phyloP scores from a whole-genome alignment of 2,113 vertebrate species.

The Fulica atra region DNA sequence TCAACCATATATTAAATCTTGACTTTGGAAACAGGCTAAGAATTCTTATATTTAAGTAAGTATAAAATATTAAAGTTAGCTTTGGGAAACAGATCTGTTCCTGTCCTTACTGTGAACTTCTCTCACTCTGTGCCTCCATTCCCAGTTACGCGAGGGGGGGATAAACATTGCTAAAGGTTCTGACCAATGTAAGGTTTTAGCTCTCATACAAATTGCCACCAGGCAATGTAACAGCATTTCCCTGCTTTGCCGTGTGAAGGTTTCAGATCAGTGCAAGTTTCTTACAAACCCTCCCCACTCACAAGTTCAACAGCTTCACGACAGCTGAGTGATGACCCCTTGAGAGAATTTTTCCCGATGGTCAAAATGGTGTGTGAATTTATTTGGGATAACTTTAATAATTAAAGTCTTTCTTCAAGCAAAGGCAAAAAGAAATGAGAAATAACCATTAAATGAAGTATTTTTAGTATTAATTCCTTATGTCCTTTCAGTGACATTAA shows the following conservation, averaged over 20 bases:
- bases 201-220: neutral
- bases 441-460: neutral
- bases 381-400: neutral
- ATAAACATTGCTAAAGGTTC: neutral
- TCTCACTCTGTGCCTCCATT: neutral
- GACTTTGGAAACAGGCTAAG: neutral
- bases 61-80: neutral
- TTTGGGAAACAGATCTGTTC: neutral
- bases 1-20: neutral
- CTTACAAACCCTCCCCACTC: too few species aligned
- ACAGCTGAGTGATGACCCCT: neutral
- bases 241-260: too few species aligned
- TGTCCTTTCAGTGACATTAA: neutral
- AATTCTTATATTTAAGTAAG: neutral
- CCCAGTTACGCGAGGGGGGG: neutral
- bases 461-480: neutral
- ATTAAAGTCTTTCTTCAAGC: neutral
- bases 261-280: too few species aligned
- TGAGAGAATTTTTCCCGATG: neutral
- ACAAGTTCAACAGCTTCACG: too few species aligned
- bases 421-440: constrained; percentile 1
- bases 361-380: neutral
- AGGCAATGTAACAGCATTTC: fast-evolving
- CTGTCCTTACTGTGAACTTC: neutral
- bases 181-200: neutral